phyloP scores from a whole-genome alignment of 2,888 invertebrate species.

The Caenorhabditis auriculariae region DNA sequence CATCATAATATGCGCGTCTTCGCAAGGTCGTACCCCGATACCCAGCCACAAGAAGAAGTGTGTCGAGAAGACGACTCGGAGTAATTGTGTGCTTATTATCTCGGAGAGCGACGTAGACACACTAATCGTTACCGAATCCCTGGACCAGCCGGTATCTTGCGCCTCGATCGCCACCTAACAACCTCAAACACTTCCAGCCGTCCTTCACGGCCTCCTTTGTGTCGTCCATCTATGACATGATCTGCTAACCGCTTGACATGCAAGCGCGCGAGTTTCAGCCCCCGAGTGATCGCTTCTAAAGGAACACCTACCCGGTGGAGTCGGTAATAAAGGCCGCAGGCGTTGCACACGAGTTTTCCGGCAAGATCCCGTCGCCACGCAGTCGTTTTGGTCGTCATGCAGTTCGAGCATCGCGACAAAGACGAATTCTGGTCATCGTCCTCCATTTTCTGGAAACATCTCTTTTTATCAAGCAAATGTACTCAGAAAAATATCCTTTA shows the following conservation, averaged over 20 bases:
- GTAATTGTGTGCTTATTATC: too few relatives aligned
- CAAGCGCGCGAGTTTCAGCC: background rate
- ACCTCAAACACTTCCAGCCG: background rate
- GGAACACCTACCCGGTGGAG: conserved; percentile 52
- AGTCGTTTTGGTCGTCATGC: conserved; percentile 60
- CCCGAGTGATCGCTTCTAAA: background rate
- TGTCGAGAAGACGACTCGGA: too few relatives aligned
- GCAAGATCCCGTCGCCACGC: conserved; percentile 60
- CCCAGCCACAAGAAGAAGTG: too few relatives aligned
- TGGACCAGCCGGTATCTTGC: too few relatives aligned
- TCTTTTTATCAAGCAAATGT: too few relatives aligned
- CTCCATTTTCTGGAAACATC: background rate
- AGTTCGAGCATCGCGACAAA: conserved; percentile 57
- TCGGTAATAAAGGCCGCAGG: conserved; percentile 62
- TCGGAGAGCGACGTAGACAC: too few relatives aligned
- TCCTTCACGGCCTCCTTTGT: background rate
- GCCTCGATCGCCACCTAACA: background rate
- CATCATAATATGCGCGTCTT: background rate
- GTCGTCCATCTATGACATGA: background rate
- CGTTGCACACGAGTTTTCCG: conserved; percentile 62
- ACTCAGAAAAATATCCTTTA: too few relatives aligned
- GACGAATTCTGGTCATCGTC: conserved; percentile 35
- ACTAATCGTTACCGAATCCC: too few relatives aligned
- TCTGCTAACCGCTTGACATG: too few relatives aligned
- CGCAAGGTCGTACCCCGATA: background rate